phyloP scores from a whole-genome alignment of 2,797 vertebrate genomes.

The Malurus leucopterus region DNA sequence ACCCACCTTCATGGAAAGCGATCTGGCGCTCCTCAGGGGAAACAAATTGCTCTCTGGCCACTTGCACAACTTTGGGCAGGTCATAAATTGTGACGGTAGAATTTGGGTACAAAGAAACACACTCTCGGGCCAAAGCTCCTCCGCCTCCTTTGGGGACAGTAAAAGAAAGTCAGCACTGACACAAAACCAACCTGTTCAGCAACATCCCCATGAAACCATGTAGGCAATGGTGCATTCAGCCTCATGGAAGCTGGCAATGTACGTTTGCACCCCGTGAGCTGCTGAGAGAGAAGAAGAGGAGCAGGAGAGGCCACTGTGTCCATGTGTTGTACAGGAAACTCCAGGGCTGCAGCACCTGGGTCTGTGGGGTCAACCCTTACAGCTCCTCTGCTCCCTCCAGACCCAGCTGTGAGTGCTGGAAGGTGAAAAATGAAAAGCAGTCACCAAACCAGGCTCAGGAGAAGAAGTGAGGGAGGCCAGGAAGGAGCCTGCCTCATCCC shows the following conservation, averaged over 20 bases:
- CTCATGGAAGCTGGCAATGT: background rate
- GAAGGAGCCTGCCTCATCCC: fast-evolving
- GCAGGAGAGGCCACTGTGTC: background rate
- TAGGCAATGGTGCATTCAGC: background rate
- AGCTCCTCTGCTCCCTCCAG: fast-evolving
- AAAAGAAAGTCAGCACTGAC: background rate
- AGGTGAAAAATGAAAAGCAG: background rate
- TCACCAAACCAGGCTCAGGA: background rate
- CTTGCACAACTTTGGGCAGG: slow-evolving; percentile 79
- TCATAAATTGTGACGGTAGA: slow-evolving; percentile 83
- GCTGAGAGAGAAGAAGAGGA: background rate
- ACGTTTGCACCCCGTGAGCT: fast-evolving
- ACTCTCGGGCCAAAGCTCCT: slow-evolving; percentile 83
- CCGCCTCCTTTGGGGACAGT: slow-evolving; percentile 76
- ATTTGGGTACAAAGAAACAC: slow-evolving; percentile 76
- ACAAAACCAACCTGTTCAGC: background rate
- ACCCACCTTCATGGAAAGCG: slow-evolving; percentile 79
- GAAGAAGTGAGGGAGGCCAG: background rate
- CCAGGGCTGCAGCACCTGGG: fast-evolving
- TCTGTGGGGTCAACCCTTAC: background rate
- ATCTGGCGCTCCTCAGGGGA: slow-evolving; percentile 61
- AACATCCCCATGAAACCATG: fast-evolving
- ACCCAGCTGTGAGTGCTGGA: background rate
- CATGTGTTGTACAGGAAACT: background rate
- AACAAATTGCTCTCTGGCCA: slow-evolving; percentile 74